phyloP scores from a whole-genome alignment of 2,797 vertebrate genomes.

The Pangasius macronema region DNA sequence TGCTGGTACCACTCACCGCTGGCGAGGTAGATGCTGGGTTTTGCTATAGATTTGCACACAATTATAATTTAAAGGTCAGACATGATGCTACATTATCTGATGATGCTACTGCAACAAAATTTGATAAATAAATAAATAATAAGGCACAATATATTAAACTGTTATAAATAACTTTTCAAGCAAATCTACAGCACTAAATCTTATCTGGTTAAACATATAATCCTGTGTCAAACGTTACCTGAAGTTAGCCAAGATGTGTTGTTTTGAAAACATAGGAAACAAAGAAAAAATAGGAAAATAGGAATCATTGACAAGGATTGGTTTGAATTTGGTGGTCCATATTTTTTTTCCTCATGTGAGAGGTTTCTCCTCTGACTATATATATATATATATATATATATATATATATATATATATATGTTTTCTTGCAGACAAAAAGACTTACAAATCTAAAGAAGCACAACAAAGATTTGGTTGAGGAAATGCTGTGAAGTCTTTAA shows the following conservation, averaged over 20 bases:
- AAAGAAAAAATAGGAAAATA: neutral
- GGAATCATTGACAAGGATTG: neutral
- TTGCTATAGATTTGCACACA: constrained; percentile 78
- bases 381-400: too few relatives aligned
- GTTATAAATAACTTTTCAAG: neutral
- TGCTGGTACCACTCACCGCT: constrained; percentile 91
- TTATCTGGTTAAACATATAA: neutral
- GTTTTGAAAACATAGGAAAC: neutral
- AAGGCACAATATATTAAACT: neutral
- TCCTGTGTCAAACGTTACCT: neutral
- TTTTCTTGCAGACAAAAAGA: neutral
- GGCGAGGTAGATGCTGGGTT: constrained; percentile 97
- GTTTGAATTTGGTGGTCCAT: neutral
- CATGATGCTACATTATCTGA: neutral
- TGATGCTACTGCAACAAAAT: neutral
- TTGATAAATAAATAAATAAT: neutral
- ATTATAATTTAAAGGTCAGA: constrained; percentile 10
- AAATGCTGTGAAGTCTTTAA: neutral
- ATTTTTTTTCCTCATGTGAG: neutral
- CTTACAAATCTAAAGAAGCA: neutral
- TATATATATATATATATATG: too few relatives aligned
- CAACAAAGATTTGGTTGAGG: neutral
- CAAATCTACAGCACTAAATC: neutral
- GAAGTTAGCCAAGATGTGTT: neutral
- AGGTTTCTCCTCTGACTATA: neutral